A percentile compares a stretch with the other conserved stretches of the same genome.
Evolutionary conservation across 2,797 vertebrate species (phyloP).

Genomic region (Intellagama lesueurii): DNA sequence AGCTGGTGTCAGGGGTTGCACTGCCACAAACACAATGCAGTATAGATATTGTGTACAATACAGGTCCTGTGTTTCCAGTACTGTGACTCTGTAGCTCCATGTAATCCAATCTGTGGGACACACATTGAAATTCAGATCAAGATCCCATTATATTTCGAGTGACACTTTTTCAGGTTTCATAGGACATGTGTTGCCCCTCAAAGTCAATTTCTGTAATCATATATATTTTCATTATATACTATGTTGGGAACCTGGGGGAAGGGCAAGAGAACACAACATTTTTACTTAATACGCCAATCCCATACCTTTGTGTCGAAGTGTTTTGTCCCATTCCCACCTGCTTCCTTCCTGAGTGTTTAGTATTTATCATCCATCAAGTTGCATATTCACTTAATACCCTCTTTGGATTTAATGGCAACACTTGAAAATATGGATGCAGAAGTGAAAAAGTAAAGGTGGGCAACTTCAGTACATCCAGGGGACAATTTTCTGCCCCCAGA

Average conservation of each 20-base stretch:
- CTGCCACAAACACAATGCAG: neutral
- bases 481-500: no score
- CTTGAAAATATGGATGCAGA: neutral
- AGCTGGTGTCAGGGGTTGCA: neutral
- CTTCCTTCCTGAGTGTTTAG: neutral
- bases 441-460: neutral
- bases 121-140: neutral
- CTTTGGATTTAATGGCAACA: no score
- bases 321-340: neutral
- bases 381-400: no score
- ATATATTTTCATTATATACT: neutral
- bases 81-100: neutral
- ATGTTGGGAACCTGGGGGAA: neutral
- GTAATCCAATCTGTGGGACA: neutral
- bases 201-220: neutral
- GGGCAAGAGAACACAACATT: no score
- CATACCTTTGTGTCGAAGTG: no score
- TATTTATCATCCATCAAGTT: no score
- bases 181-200: neutral
- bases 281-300: neutral
- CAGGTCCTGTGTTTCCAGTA: neutral
- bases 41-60: neutral
- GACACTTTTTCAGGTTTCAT: neutral
- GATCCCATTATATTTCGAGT: neutral
- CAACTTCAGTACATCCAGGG: no score